These are phyloP conservation scores for Oxygymnocypris stewartii DNA, from an alignment of 2,113 vertebrate genomes.

Conservation along the genomic window DNA sequence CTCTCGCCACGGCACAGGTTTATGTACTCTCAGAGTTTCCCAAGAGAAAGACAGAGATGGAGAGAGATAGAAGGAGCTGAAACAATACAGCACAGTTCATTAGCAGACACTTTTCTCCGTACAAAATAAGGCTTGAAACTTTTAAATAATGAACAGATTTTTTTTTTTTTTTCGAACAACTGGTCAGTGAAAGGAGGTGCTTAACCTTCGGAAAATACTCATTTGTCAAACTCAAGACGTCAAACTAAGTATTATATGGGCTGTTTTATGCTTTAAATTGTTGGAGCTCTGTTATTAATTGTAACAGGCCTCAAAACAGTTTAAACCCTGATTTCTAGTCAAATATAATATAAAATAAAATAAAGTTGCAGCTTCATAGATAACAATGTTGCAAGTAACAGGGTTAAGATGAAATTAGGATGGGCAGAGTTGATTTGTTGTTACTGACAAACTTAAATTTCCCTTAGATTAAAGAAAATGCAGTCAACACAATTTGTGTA, in stretches of 20 bases:
- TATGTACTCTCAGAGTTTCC: conserved; percentile 3
- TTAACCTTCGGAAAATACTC: background rate
- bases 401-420: no score
- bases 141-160: background rate
- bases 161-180: background rate
- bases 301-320: background rate
- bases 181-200: background rate
- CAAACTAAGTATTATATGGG: background rate
- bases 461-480: no score
- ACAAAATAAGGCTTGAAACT: conserved; percentile 15
- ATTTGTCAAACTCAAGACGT: background rate
- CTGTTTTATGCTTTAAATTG: background rate
- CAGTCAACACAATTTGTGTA: background rate
- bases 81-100: conserved; percentile 41
- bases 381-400: background rate
- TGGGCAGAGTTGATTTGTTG: no score
- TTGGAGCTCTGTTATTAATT: background rate
- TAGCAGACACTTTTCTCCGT: conserved; percentile 19
- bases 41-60: conserved; percentile 32
- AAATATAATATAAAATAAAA: no score
- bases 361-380: no score
- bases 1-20: background rate
- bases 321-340: background rate
- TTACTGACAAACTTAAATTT: no score
- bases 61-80: conserved; percentile 24